Evolutionary conservation across 1,140 invertebrate species (phyloP), one percentile per base, ranked within the genome.

Genomic region (Papilio machaon): DNA sequence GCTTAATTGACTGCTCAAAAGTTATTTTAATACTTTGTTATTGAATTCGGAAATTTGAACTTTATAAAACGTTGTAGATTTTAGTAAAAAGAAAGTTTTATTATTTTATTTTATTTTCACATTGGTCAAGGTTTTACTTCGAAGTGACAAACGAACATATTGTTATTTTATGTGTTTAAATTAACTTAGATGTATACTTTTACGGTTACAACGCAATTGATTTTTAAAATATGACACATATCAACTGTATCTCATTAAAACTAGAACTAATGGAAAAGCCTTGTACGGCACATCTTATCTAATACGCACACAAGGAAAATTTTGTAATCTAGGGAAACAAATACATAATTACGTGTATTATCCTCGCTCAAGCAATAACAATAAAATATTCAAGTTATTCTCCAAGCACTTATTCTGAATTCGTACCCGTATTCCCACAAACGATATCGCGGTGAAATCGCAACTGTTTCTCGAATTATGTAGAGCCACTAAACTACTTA

Each of bases 1-100:
- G 91, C 93, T 91, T 92, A 94, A 94, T 94, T 94, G 93, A 94
- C 88, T 93, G 86, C 92, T 94, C 92, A 94, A 94, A 93, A 85
- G 89, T 90, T 91, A 93, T 92, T 92, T 90, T 92, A 92, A 94
- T 94, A 93, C 87, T 90, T 91, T 91, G 88, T 94, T 92, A 93
- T 93, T 92, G 89, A 91, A 89, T 91, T 86, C 86, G 82, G 83
- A 90, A 83, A 78, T 81, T 82, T 52, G 49, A 79, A 70, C 64
- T 64, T 64, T 64, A 80, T 80, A 80, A 47, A 70, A 35, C 23
- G 35, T 79, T 54, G 38, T 75, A 46, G 58, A 54, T 64, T 46
- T 64, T 13, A 30, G 9, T 70, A 15, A 70, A 35, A 70, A 70
- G 2, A 58, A 58, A 19, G 17, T 19, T 43, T 43, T 58, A 58